Evolutionary conservation across 2,888 invertebrate genomes (phyloP), one percentile per base, ranked within the genome.

Genomic region (Polylopha cassiicola): DNA sequence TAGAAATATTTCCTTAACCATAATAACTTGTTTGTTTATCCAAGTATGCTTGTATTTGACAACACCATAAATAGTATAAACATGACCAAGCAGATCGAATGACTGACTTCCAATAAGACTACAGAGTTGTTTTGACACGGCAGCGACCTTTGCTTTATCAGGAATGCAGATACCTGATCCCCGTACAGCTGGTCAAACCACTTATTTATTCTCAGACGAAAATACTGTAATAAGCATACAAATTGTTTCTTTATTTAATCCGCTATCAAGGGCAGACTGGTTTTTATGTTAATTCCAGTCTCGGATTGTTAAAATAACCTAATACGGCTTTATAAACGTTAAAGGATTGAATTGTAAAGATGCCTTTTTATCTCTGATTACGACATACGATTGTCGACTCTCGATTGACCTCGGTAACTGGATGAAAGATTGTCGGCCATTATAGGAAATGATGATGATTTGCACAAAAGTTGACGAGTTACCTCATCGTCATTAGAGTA

Each of bases 71-170:
- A 18, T 14, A 22, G 13, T 10, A 15, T 20, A 28, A 29, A 15
- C 23, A 30, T 11, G 21, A 26, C 27, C 51, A 53, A 55, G 54
- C 57, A 56, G 65, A 65, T 74, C 71, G 59, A 51, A 63, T 78
- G 72, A 55, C 74, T 68, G 64, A 64, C 52, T 75, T 75, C 73
- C 64, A 61, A 53, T 58, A 55, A 73, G 61, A 53, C 54, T 53
- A 53, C 58, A 51, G 55, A 50, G 58, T 60, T 73, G 67, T 75
- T 76, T 65, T 68, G 68, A 64, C 60, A 68, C 56, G 53, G 53
- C 58, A 55, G 46, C 62, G 68, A 67, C 67, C 66, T 71, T 65
- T 60, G 51, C 47, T 53, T 65, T 65, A 66, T 64, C 57, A 63
- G 29, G 55, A 66, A 66, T 60, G 60, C 58, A 61, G 67, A 66